phyloP scores from a whole-genome alignment of 1,140 invertebrate species.

The Fopius arisanus region DNA sequence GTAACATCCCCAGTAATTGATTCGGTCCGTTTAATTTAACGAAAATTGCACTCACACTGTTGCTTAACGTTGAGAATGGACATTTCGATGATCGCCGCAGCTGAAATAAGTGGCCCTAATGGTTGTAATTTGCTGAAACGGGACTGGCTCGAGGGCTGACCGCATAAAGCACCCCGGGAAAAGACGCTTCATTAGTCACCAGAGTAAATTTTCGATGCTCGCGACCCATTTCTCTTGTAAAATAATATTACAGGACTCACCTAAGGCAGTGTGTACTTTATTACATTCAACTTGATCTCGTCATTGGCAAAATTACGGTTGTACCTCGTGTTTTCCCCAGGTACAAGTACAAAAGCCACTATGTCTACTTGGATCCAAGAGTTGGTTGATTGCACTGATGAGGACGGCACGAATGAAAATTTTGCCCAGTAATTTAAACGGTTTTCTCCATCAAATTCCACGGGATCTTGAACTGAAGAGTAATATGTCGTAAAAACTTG shows the following conservation, averaged over 20 bases:
- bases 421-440: constrained; percentile 6
- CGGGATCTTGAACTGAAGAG: neutral
- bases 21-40: constrained; percentile 63
- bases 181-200: constrained; percentile 53
- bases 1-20: constrained; percentile 52
- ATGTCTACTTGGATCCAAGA: neutral
- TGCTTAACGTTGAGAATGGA: constrained; percentile 37
- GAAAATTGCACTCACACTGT: constrained; percentile 51
- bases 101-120: constrained; percentile 59
- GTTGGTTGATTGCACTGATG: neutral
- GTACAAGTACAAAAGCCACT: neutral
- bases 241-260: neutral
- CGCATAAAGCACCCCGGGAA: constrained; percentile 53
- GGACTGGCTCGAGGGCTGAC: constrained; percentile 46
- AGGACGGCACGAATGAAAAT: constrained; percentile 8
- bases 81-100: constrained; percentile 50
- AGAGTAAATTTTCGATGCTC: neutral
- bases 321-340: neutral
- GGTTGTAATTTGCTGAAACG: constrained; percentile 62
- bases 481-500: neutral
- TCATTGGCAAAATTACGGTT: neutral
- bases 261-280: neutral
- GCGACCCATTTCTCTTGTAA: neutral
- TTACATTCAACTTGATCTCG: neutral
- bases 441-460: neutral